A percentile compares a stretch with the other conserved stretches of the same genome.
These are phyloP conservation scores for Aythya baeri DNA, from an alignment of 2,113 vertebrate genomes.

Conservation along the genomic window DNA sequence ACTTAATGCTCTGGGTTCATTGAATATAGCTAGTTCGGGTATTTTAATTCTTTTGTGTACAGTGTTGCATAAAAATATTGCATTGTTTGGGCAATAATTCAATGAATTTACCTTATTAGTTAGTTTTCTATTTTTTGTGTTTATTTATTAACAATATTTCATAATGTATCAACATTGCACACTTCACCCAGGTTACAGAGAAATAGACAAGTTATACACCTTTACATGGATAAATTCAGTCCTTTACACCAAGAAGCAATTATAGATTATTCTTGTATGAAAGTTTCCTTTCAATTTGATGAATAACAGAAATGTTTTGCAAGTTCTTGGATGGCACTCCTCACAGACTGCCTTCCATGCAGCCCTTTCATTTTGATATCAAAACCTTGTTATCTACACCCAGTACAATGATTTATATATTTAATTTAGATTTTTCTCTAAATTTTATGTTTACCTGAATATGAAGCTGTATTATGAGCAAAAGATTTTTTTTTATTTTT, in stretches of 20 bases:
- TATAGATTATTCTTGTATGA: background rate
- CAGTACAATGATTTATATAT: background rate
- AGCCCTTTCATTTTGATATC: background rate
- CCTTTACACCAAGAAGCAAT: background rate
- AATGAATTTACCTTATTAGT: background rate
- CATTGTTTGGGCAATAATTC: background rate
- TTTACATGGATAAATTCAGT: background rate
- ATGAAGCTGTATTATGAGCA: background rate
- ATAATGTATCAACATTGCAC: background rate
- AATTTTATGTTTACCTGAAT: background rate
- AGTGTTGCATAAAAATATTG: background rate
- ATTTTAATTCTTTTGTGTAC: background rate
- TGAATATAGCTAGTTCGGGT: background rate
- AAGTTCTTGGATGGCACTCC: background rate
- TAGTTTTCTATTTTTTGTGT: background rate
- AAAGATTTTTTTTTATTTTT: background rate
- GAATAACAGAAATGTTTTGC: background rate
- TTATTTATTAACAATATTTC: background rate
- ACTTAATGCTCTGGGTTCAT: background rate
- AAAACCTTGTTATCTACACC: background rate
- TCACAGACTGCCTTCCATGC: background rate
- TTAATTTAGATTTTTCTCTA: background rate
- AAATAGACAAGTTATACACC: background rate
- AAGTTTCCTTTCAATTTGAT: background rate
- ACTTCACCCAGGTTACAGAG: background rate